Percentiles rank a stretch among this genome's conserved stretches.
Evolutionary conservation across 2,888 invertebrate species (phyloP).

Genomic region (Meganola albula): DNA sequence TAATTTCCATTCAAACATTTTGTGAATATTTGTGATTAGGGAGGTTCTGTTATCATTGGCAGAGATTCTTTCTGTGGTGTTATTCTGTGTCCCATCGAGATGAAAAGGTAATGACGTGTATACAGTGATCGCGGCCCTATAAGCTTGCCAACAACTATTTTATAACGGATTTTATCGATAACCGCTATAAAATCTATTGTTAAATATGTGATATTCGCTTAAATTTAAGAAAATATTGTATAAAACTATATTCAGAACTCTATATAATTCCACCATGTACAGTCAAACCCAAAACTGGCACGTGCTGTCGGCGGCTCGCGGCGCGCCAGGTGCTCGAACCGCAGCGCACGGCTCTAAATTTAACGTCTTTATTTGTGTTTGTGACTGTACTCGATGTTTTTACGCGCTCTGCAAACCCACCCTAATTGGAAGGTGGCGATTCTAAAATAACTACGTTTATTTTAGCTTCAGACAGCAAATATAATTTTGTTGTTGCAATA

Average conservation of each 20-base stretch:
- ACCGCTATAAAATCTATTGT: neutral
- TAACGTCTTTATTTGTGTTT: constrained; percentile 74
- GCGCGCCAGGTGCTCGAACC: constrained; percentile 72
- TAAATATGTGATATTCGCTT: no score
- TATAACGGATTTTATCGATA: no score
- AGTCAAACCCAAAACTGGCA: constrained; percentile 50
- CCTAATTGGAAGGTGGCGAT: constrained; percentile 53
- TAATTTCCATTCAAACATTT: no score
- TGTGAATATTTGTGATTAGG: no score
- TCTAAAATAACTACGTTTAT: constrained; percentile 54
- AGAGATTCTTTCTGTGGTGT: no score
- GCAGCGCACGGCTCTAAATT: constrained; percentile 73
- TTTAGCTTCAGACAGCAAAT: constrained; percentile 17
- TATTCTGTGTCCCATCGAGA: no score
- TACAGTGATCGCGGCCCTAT: no score
- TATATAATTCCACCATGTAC: constrained; percentile 44
- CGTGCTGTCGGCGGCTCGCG: constrained; percentile 50
- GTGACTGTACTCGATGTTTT: constrained; percentile 52
- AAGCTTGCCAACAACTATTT: no score
- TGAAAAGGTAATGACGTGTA: no score
- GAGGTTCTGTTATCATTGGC: no score
- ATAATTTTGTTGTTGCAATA: neutral
- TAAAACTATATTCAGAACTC: constrained; percentile 24
- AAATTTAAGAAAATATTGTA: neutral
- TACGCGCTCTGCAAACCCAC: constrained; percentile 35